Percentiles rank a stretch among this genome's conserved stretches.
Conservation (phyloP, 2,113 vertebrate species). For the Oncorhynchus masou region DNA sequence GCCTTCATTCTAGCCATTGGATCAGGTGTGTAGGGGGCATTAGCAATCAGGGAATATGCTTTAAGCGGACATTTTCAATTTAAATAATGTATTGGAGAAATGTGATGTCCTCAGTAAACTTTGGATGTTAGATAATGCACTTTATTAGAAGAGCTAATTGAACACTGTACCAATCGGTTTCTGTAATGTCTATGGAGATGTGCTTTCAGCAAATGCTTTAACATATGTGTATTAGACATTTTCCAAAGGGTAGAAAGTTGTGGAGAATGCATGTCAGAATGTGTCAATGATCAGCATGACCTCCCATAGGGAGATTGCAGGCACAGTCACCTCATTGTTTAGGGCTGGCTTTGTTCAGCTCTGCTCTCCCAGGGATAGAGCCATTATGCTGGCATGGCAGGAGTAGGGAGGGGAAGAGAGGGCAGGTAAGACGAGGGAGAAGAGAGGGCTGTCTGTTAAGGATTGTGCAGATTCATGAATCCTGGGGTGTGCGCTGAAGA, state of each 20-base stretch:
- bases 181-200: too few relatives aligned
- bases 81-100: too few relatives aligned
- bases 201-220: not conserved
- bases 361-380: slow-evolving; percentile 35
- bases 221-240: not conserved
- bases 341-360: slow-evolving; percentile 49
- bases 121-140: too few relatives aligned
- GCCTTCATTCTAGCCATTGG: slow-evolving; percentile 93
- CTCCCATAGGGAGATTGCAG: slow-evolving; percentile 30
- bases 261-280: slow-evolving; percentile 30
- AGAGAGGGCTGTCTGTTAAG: slow-evolving; percentile 29
- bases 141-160: too few relatives aligned
- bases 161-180: too few relatives aligned
- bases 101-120: too few relatives aligned
- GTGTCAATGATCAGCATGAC: slow-evolving; percentile 28
- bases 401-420: not conserved
- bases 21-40: slow-evolving; percentile 75
- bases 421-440: not conserved
- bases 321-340: slow-evolving; percentile 42
- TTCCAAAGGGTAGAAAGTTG: not conserved
- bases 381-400: slow-evolving; percentile 45
- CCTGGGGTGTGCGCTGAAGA: slow-evolving; percentile 5
- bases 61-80: not conserved
- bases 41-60: not conserved
- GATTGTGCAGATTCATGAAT: slow-evolving; percentile 44